Conservation (phyloP, 2,888 invertebrate genomes). For the Cantharis rustica region DNA sequence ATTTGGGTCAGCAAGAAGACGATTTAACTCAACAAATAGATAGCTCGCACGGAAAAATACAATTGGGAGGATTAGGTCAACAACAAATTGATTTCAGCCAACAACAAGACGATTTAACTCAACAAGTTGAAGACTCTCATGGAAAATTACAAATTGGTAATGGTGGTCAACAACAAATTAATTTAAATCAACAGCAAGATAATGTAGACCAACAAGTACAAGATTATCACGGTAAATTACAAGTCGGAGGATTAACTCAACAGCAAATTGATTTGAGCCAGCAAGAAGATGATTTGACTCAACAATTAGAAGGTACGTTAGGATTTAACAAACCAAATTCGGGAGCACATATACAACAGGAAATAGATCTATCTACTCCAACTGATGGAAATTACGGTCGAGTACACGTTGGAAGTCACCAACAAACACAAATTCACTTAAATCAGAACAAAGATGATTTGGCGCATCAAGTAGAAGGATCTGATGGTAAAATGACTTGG, state of each 20-base stretch:
- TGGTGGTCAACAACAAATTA: background rate
- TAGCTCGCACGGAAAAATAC: slow-evolving; percentile 37
- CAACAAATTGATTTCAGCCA: slow-evolving; percentile 32
- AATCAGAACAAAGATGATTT: background rate
- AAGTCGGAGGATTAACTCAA: slow-evolving; percentile 9
- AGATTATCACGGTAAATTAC: slow-evolving; percentile 14
- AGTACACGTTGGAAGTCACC: background rate
- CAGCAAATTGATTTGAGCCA: slow-evolving; percentile 10
- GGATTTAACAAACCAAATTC: background rate
- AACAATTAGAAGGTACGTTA: slow-evolving; percentile 35
- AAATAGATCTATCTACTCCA: background rate
- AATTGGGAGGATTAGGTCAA: slow-evolving; percentile 28
- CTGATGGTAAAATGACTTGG: no score
- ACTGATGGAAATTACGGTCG: background rate
- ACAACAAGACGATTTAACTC: slow-evolving; percentile 34
- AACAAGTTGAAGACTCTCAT: slow-evolving; percentile 7
- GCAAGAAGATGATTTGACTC: slow-evolving; percentile 34
- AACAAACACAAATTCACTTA: background rate
- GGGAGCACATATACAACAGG: background rate
- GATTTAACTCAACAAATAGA: slow-evolving; percentile 39
- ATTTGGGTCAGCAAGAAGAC: slow-evolving; percentile 12
- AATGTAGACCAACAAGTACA: slow-evolving; percentile 17
- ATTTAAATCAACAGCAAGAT: slow-evolving; percentile 14
- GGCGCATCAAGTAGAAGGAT: background rate
- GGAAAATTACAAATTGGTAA: slow-evolving; percentile 32